phyloP scores from a whole-genome alignment of 2,888 invertebrate species.

The Acrobasis suavella region DNA sequence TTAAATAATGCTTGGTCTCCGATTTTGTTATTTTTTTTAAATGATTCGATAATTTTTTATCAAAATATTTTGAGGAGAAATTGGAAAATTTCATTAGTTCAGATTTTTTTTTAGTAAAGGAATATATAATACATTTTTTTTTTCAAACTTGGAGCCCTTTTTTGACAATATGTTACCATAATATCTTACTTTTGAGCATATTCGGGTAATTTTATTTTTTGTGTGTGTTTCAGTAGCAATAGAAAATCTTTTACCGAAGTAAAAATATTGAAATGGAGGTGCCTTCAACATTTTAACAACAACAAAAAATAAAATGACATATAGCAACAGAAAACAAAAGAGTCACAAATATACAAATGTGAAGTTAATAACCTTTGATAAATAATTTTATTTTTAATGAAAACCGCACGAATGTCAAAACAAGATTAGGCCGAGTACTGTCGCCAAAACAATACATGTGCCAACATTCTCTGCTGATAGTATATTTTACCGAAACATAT shows the following conservation, averaged over 20 bases:
- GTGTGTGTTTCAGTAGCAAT: too few relatives aligned
- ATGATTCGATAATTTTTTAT: too few relatives aligned
- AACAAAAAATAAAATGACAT: not conserved
- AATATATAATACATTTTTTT: too few relatives aligned
- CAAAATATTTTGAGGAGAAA: too few relatives aligned
- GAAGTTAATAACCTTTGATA: conserved; percentile 20
- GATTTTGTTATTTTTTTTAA: too few relatives aligned
- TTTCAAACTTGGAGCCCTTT: too few relatives aligned
- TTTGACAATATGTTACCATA: too few relatives aligned
- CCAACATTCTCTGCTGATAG: not conserved
- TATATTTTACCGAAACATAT: not conserved
- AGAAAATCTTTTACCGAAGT: not conserved
- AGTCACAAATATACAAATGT: not conserved
- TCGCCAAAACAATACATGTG: conserved; percentile 11
- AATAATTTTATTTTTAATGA: conserved; percentile 15
- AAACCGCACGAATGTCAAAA: conserved; percentile 23
- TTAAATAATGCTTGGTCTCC: too few relatives aligned
- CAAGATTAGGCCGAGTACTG: conserved; percentile 10
- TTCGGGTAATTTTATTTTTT: too few relatives aligned
- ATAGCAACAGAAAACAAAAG: conserved; percentile 1
- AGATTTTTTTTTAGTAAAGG: too few relatives aligned
- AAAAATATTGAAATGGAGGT: not conserved
- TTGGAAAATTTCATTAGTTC: too few relatives aligned
- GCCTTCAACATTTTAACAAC: not conserved
- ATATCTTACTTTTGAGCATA: too few relatives aligned